Base-by-base conservation (phyloP, 2,888 invertebrate species). In the Idaea biselata region DNA sequence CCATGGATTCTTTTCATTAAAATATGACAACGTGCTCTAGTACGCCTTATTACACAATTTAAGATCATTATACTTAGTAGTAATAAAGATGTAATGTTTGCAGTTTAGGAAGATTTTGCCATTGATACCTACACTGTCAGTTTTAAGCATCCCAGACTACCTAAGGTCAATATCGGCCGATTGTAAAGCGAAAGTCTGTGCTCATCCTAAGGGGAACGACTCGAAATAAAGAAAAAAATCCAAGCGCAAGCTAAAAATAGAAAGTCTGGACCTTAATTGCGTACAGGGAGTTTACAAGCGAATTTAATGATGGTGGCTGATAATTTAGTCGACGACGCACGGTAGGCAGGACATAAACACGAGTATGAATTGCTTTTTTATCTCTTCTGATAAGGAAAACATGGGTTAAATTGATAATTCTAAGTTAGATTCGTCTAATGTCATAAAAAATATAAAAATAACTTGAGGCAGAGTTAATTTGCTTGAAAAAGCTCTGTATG, bases 81-180 rank as follows among this genome's bases (percentile, higher is more conserved):
- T n/a, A n/a, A n/a, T n/a, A n/a, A n/a, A n/a, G n/a, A n/a, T n/a
- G n/a, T n/a, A n/a, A n/a, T n/a, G n/a, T n/a, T n/a, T 81, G 88
- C 89, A 86, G 88, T 89, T 88, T 87, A 88, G 86, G 82, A 81
- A 84, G 81, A 82, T 81, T 83, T 85, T 87, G 87, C 87, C 86
- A 87, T 86, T 82, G 78, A 75, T 73, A 70, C 62, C 63, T 16
- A 61, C 7, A 44, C 54, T 63, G 25, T 54, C 31, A 55, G 7
- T 1, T 17, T 55, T 59, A n/a, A n/a, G n/a, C n/a, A n/a, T n/a
- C n/a, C n/a, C n/a, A n/a, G n/a, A n/a, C n/a, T n/a, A n/a, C n/a
- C n/a, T 59, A 18, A n/a, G 16, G 25, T 25, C 25, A 25, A 25
- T 11, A 44, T 44, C 44, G 44, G 14, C 14, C 11, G 44, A 44